Evolutionary conservation across 2,888 invertebrate species (phyloP), one percentile per base, ranked within the genome.

Genomic region (Fabriciana adippe): DNA sequence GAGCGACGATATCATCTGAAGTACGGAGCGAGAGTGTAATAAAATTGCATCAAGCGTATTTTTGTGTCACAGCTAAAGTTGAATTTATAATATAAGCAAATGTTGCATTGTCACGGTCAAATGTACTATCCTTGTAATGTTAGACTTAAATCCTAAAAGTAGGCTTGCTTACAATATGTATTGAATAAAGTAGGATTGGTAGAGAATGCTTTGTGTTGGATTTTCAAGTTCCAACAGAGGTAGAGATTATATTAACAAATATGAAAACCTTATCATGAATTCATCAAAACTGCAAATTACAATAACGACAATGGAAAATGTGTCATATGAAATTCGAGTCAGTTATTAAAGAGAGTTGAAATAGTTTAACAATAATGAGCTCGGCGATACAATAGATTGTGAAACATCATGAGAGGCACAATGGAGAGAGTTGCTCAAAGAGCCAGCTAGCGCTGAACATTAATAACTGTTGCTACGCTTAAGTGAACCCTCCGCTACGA

Each of bases 1-100:
- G 89, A 90, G 86, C 85, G 18, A 81, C 79, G 89, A 88, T 88
- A 88, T 85, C 84, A 88, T 87, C 87, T 87, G 87, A 86, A 85
- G 86, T 86, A 66, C 69, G 57, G 50, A 55, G 85, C 60, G 64
- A 51, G 55, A 55, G 51, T 66, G 65, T 67, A 66, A 68, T 71
- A 73, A 73, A 73, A 66, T 61, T 69, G 65, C 64, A 73, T 67
- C 67, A 61, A 57, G 60, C 64, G 53, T 60, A 66, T 59, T 69
- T 66, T 62, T 60, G 59, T 69, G 63, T 68, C 67, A 64, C 54
- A 54, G 50, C 14, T 45, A 61, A 51, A 55, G 62, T 61, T 26
- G 31, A 67, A 66, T 64, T 70, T 66, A 54, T 48, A 51, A 16
- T 16, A 51, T 61, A 53, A 61, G 51, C 41, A 61, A 51, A 21